Evolutionary conservation across 1,140 invertebrate genomes (phyloP), one percentile per base, ranked within the genome.

Genomic region (Cryptotermes secundus): DNA sequence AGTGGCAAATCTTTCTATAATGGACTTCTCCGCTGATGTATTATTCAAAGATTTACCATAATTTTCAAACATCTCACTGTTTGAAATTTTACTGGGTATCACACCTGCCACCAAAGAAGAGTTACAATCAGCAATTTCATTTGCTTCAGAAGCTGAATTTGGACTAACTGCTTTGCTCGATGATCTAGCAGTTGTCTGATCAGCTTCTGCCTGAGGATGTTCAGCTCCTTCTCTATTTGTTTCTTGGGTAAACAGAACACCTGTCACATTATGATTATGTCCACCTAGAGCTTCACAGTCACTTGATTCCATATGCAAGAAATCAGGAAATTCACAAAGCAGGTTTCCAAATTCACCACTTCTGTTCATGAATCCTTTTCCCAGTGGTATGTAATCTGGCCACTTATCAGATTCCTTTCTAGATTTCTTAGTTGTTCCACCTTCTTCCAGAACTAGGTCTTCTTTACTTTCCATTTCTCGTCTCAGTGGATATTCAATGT

Each of bases 291-390:
- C 42, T 53, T 82, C 42, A 26, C 42, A 34, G 2, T 2, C 81
- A 16, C 26, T 72, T 31, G 59, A 72, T n/a, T 26, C n/a, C 59
- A 31, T 72, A 7, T 16, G 26, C 26, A 72, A 7, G 59, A 79
- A 59, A 36, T 79, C 83, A 19, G 83, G 59, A 59, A 45, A 38
- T 79, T 72, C 83, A 38, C 49, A 3, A 53, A 83, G 79, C 49
- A 83, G 14, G 31, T 83, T 79, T 9, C 83, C 34, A 59, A 79
- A 83, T 38, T 83, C 83, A 36, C 31, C 72, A 80, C 45, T 38
- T 9, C 42, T 38, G n/a, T 80, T 79, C 59, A 72, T 72, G 59
- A 72, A 72, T 72, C 59, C 59, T 72, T 72, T 72, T 72, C 59
- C 59, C 4, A 72, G n/a, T 72, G 26, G 59, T 72, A 72, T 72